These are phyloP conservation scores for Achlya flavicornis DNA, from an alignment of 2,888 invertebrate genomes.

Conservation along the genomic window DNA sequence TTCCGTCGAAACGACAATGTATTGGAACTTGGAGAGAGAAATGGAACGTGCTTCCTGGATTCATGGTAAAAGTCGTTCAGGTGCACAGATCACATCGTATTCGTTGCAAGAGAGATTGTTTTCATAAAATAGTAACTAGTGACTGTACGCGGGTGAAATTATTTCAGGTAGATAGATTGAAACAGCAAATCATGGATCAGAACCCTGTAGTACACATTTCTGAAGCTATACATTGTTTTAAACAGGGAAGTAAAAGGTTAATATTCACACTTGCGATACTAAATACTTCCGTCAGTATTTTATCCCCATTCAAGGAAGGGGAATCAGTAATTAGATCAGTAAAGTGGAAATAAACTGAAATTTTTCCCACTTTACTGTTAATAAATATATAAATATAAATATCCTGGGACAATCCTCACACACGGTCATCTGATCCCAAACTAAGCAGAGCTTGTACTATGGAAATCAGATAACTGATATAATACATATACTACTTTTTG, in stretches of 20 bases:
- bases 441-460: too few relatives aligned
- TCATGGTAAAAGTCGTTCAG: constrained; percentile 54
- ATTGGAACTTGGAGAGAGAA: constrained; percentile 69
- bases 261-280: neutral
- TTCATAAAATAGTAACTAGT: neutral
- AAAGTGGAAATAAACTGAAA: too few relatives aligned
- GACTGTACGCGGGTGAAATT: constrained; percentile 14
- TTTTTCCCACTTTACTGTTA: too few relatives aligned
- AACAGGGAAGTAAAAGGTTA: constrained; percentile 40
- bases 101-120: neutral
- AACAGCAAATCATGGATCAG: constrained; percentile 60
- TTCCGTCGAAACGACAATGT: constrained; percentile 69
- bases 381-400: too few relatives aligned
- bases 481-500: too few relatives aligned
- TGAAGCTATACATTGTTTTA: constrained; percentile 66
- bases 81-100: neutral
- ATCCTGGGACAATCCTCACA: too few relatives aligned
- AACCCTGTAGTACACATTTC: constrained; percentile 57
- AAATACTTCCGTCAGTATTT: too few relatives aligned
- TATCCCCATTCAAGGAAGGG: too few relatives aligned
- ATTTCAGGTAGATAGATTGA: constrained; percentile 63
- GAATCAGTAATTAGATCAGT: too few relatives aligned
- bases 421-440: too few relatives aligned
- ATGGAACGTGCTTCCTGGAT: constrained; percentile 53
- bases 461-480: too few relatives aligned